Percentiles rank a stretch among this genome's conserved stretches.
Conservation (phyloP, 2,797 vertebrate genomes). For the Lepilemur septentrionalis region DNA sequence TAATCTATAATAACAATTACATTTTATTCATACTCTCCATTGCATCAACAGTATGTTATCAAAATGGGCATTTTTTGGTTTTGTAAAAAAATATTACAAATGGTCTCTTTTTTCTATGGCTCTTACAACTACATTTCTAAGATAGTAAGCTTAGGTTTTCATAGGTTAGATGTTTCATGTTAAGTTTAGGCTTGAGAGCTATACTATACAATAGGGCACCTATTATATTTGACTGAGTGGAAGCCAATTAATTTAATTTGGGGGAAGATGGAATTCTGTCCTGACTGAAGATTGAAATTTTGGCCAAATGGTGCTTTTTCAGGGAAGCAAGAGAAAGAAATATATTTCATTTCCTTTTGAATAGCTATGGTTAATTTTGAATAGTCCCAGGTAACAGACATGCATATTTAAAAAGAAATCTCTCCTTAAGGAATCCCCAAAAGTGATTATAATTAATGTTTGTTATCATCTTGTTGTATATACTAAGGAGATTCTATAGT, state of each 20-base stretch:
- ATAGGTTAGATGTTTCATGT: neutral
- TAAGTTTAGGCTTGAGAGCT: neutral
- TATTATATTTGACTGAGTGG: neutral
- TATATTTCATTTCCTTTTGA: slow-evolving; percentile 12
- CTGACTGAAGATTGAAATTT: neutral
- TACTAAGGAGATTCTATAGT: slow-evolving; percentile 54
- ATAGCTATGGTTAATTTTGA: neutral
- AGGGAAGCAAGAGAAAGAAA: neutral
- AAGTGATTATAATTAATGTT: slow-evolving; percentile 53
- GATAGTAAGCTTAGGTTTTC: neutral
- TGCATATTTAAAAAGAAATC: neutral
- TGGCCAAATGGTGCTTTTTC: neutral
- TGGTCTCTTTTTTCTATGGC: neutral
- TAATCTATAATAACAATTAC: neutral
- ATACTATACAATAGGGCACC: neutral
- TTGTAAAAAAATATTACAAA: neutral
- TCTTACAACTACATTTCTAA: neutral
- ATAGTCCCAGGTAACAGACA: neutral
- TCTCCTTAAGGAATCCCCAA: neutral
- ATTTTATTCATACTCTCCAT: neutral
- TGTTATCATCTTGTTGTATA: neutral
- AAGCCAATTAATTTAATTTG: neutral
- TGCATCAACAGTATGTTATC: neutral
- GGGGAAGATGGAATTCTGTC: neutral
- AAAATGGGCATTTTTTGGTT: neutral